These are phyloP conservation scores for Leptinotarsa rubiginosa DNA, from an alignment of 2,888 invertebrate species.

Conservation along the genomic window DNA sequence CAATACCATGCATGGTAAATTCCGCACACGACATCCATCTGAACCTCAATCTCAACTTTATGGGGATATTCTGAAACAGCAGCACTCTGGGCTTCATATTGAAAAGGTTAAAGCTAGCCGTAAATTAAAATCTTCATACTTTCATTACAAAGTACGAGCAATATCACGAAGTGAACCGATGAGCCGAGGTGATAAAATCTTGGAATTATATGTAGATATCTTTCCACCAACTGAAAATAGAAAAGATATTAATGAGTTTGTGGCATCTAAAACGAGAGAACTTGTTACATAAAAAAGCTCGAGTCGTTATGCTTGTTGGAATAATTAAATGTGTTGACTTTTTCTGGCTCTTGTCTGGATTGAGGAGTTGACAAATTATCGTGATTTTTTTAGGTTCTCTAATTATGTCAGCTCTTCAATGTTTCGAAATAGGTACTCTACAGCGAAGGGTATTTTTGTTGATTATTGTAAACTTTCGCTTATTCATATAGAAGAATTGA, in stretches of 20 bases:
- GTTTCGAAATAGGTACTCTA: background rate
- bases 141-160: slow-evolving; percentile 51
- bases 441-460: too few relatives aligned
- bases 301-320: slow-evolving; percentile 51
- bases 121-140: slow-evolving; percentile 60
- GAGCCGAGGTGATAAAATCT: slow-evolving; percentile 49
- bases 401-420: slow-evolving; percentile 11
- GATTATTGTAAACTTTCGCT: too few relatives aligned
- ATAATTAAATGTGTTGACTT: slow-evolving; percentile 60
- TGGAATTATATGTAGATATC: slow-evolving; percentile 45
- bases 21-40: slow-evolving; percentile 56
- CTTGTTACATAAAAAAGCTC: slow-evolving; percentile 55
- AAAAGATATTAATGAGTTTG: slow-evolving; percentile 47
- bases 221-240: slow-evolving; percentile 46
- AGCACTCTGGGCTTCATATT: slow-evolving; percentile 58
- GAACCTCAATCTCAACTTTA: slow-evolving; percentile 57
- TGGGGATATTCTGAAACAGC: slow-evolving; percentile 59
- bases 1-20: slow-evolving; percentile 55
- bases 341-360: slow-evolving; percentile 56
- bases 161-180: too few relatives aligned
- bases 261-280: slow-evolving; percentile 35
- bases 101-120: slow-evolving; percentile 48
- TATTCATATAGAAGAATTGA: too few relatives aligned
- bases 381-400: slow-evolving; percentile 39
- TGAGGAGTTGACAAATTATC: slow-evolving; percentile 55